A percentile compares a stretch with the other conserved stretches of the same genome.
Evolutionary conservation across 2,797 vertebrate species (phyloP).

Genomic region (Sylvia borin): DNA sequence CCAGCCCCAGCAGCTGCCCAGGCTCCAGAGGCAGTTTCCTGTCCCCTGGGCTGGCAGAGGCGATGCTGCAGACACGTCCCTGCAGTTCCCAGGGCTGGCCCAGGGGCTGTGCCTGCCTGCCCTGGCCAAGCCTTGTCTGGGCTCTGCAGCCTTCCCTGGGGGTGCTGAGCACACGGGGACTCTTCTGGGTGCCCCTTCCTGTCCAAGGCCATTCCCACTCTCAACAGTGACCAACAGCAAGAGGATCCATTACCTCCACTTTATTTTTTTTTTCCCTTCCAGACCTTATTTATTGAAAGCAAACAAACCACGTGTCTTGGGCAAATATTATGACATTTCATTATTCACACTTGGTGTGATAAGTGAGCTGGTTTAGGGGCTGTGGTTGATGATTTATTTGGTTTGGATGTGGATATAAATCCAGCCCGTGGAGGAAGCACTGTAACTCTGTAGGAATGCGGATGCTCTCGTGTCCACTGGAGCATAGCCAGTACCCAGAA

Average conservation of each 20-base stretch:
- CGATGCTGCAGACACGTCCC: not conserved
- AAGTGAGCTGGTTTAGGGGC: conserved; percentile 7
- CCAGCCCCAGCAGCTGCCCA: not conserved
- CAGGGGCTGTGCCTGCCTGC: not conserved
- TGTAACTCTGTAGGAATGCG: not conserved
- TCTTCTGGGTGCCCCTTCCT: conserved; percentile 45
- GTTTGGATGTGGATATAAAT: conserved; percentile 21
- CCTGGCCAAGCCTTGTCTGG: not conserved
- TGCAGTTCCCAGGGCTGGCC: not conserved
- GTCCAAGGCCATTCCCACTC: accelerated
- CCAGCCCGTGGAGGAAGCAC: not conserved
- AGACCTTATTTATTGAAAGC: not conserved
- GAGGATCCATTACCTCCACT: not conserved
- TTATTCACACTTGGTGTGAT: not conserved
- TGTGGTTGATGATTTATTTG: conserved; percentile 7
- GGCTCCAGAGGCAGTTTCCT: not conserved
- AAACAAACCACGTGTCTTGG: not conserved
- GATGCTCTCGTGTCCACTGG: not conserved
- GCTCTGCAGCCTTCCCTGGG: conserved; percentile 24
- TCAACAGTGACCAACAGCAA: accelerated
- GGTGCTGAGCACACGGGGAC: conserved; percentile 63
- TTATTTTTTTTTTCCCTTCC: not conserved
- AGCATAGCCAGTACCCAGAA: not conserved
- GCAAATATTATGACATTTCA: conserved; percentile 23
- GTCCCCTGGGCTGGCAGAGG: not conserved